Base-by-base conservation (phyloP, 2,113 vertebrate genomes). In the Callithrix jacchus region DNA sequence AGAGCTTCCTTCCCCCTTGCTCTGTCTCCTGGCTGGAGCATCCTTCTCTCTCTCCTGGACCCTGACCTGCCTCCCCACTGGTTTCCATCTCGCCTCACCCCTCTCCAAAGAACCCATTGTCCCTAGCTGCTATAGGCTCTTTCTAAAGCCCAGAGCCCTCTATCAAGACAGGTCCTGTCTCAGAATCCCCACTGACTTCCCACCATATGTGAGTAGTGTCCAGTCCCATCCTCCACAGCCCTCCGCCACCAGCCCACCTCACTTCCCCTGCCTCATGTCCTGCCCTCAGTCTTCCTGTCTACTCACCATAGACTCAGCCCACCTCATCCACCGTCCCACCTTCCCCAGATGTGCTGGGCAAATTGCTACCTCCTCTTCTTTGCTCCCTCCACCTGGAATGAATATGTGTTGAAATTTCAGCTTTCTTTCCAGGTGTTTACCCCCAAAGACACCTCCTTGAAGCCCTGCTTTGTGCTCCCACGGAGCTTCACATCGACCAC, bases 231-330 rank as follows among this genome's bases (percentile, higher is more conserved):
- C 40, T 40, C 13, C 20, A 37, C 45, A 66, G 35, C 16, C 30
- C 14, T 89, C 82, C 23, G 68, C 66, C 0, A 0, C 40, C 0
- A 42, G 61, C 66, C 73, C 54, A 17, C 14, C 54, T 64, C 2
- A 5, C 4, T 40, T 80, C 71, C 87, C 90, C 37, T n/a, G 66
- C n/a, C 77, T 73, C 25, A 18, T 8, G 8, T 45, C 73, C 74
- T 52, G 14, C 56, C 64, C 4, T 58, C 12, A 0, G 0, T n/a
- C 7, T 5, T 23, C 20, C 18, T 8, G 18, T 23, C 30, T 11
- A 9, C 35, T 40, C 35, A 5, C 52, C 32, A 40, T 8, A 1
- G 16, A 66, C 25, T 0, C 27, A 0, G 5, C 45, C 17, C 17
- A 3, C 10, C 32, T 47, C 42, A 9, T 32, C 47, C 47, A 32